Evolutionary conservation across 1,140 invertebrate species (phyloP), one percentile per base, ranked within the genome.

Genomic region (Leguminivora glycinivorella): DNA sequence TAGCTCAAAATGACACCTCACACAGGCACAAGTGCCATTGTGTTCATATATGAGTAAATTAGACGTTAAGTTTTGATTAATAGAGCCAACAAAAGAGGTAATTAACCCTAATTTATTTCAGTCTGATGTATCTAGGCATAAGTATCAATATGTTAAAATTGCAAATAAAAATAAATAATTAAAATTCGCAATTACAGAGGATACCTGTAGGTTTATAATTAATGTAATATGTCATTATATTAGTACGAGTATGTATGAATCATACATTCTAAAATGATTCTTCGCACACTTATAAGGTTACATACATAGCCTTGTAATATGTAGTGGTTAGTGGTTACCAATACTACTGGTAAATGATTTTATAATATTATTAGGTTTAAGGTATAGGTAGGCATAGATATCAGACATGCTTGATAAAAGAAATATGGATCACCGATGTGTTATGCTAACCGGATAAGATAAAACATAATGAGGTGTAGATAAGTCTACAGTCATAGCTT

Each of bases 361-460:
- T 1, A 6, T 10, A 17, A 17, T 5, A 10, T 43, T 43, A n/a
- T n/a, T n/a, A 31, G 29, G 7, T 5, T 40, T 40, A 40, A 52
- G 47, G 47, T 22, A 22, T 52, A 38, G 34, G 34, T 38, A 38
- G 47, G 17, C 47, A 52, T 2, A 52, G 47, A 52, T 52, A 52
- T 52, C 47, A 22, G 47, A 22, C 47, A 52, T 22, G 47, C 47
- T 22, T 22, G 47, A 52, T 52, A 52, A 52, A 52, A 52, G 19
- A 22, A 52, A 52, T 52, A 22, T 52, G 47, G 7, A 52, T 52
- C 47, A 52, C 47, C 47, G 47, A 52, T 52, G 47, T 6, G 19
- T 52, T 22, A 52, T 52, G 47, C 47, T 52, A 52, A 52, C 17
- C 47, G 47, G 47, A 52, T 52, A 52, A 52, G 47, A 52, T 52